Conservation (phyloP, 2,113 vertebrate species). For the Lutjanus erythropterus region DNA sequence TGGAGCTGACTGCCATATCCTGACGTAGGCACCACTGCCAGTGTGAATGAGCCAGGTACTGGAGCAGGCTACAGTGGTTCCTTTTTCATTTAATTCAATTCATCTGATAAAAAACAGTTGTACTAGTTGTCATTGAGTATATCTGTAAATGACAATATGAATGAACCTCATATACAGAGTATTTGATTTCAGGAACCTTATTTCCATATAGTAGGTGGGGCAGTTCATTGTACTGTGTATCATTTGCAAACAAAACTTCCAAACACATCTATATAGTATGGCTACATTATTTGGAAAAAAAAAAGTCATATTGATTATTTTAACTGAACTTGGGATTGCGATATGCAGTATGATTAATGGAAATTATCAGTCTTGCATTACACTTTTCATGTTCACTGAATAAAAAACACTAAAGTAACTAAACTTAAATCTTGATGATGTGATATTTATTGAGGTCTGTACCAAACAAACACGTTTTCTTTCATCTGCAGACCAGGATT, state of each 20-base stretch:
- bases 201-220: not conserved
- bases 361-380: too few relatives aligned
- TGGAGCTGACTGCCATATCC: slow-evolving; percentile 51
- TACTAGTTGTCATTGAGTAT: not conserved
- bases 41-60: slow-evolving; percentile 24
- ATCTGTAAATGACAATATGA: not conserved
- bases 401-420: too few relatives aligned
- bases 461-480: too few relatives aligned
- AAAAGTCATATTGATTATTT: too few relatives aligned
- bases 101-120: not conserved
- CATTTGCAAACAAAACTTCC: not conserved
- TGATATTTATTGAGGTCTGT: too few relatives aligned
- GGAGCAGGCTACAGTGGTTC: not conserved
- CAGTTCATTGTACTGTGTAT: not conserved
- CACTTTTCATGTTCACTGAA: too few relatives aligned
- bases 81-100: too few relatives aligned
- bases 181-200: not conserved
- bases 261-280: not conserved
- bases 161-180: not conserved
- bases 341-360: too few relatives aligned
- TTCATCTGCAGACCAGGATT: too few relatives aligned
- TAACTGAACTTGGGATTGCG: too few relatives aligned
- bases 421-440: too few relatives aligned
- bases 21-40: slow-evolving; percentile 58
- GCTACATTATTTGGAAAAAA: too few relatives aligned